Evolutionary conservation across 2,113 vertebrate genomes (phyloP).

Genomic region (Salvator merianae): DNA sequence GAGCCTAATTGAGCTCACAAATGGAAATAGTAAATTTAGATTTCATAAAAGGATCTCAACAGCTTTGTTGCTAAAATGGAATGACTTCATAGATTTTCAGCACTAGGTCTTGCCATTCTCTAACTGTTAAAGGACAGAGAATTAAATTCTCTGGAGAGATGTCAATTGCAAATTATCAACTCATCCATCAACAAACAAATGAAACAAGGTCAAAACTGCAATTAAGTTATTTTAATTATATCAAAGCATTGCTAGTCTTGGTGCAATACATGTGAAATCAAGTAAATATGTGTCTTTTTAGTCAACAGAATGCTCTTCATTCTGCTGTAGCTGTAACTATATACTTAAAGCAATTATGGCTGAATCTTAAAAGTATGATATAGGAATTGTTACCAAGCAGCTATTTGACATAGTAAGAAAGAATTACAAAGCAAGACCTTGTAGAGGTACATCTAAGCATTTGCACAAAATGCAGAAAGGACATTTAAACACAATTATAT

Average conservation of each 20-base stretch:
- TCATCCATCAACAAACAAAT: conserved; percentile 16
- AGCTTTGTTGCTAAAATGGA: not conserved
- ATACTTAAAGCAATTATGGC: conserved; percentile 8
- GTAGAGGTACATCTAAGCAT: not conserved
- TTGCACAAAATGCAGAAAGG: no score
- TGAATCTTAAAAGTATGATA: not conserved
- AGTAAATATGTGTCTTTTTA: not conserved
- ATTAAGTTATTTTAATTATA: conserved; percentile 35
- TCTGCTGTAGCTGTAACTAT: not conserved
- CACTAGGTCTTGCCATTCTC: not conserved
- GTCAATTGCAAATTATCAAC: conserved; percentile 20
- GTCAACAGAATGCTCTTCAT: not conserved
- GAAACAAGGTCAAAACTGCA: conserved; percentile 14
- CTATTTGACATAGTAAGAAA: not conserved
- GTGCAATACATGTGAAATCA: conserved; percentile 8
- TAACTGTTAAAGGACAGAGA: conserved; percentile 11
- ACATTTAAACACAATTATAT: no score
- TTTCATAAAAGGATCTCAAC: conserved; percentile 2
- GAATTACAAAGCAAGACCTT: not conserved
- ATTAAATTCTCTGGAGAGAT: conserved; percentile 11
- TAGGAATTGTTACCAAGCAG: not conserved
- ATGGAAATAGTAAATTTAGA: not conserved
- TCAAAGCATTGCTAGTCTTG: not conserved
- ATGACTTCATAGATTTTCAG: conserved; percentile 19
- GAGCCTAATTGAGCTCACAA: conserved; percentile 4